These are phyloP conservation scores for Neocrepidodera transversa DNA, from an alignment of 2,888 invertebrate genomes.

Conservation along the genomic window DNA sequence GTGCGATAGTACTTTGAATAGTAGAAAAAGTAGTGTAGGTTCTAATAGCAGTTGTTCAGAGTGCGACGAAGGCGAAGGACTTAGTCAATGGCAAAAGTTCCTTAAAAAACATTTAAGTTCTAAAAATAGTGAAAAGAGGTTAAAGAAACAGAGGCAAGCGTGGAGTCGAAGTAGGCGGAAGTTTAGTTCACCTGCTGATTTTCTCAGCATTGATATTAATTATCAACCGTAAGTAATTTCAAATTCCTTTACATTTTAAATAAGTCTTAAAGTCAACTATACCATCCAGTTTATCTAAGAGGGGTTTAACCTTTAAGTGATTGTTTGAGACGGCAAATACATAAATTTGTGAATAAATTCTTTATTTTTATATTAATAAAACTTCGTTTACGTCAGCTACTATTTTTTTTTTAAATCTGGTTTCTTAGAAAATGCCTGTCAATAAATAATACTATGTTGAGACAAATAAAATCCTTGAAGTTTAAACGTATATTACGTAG, in stretches of 20 bases:
- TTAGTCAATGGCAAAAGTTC: slow-evolving; percentile 56
- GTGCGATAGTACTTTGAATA: slow-evolving; percentile 51
- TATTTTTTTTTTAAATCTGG: too few species aligned
- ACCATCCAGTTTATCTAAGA: too few species aligned
- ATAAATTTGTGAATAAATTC: too few species aligned
- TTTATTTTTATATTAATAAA: too few species aligned
- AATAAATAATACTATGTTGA: too few species aligned
- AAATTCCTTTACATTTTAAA: too few species aligned
- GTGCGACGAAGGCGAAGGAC: slow-evolving; percentile 53
- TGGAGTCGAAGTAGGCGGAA: slow-evolving; percentile 59
- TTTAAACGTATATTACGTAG: not conserved
- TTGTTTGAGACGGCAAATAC: too few species aligned
- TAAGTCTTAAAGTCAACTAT: too few species aligned
- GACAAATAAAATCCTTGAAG: not conserved
- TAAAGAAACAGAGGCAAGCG: slow-evolving; percentile 59
- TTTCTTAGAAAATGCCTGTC: too few species aligned
- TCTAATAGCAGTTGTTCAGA: slow-evolving; percentile 60
- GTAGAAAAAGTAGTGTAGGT: slow-evolving; percentile 58
- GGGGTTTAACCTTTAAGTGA: too few species aligned
- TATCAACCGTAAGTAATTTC: slow-evolving; percentile 53
- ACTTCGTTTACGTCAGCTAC: too few species aligned
- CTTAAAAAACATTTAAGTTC: slow-evolving; percentile 54
- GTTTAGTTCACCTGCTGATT: slow-evolving; percentile 54
- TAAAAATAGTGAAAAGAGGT: slow-evolving; percentile 56
- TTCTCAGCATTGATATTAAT: slow-evolving; percentile 43